Percentiles rank a stretch among this genome's conserved stretches.
phyloP scores from a whole-genome alignment of 2,888 invertebrate genomes.

The Idaea straminata region DNA sequence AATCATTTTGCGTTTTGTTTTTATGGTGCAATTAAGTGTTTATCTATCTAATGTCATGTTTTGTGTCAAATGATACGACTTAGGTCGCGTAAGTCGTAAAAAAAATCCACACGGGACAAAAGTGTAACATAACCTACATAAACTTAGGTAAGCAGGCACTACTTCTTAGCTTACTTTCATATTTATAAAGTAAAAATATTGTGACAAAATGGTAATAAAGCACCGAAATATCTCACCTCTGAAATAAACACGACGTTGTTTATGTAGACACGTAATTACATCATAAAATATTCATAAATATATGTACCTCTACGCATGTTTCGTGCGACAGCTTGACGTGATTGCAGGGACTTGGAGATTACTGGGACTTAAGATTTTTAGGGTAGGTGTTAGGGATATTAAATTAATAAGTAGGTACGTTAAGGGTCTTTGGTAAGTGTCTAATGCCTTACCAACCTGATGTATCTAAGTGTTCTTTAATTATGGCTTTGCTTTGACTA shows the following conservation, averaged over 20 bases:
- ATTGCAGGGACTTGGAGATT: neutral
- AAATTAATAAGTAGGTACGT: no score
- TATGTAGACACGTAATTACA: constrained; percentile 36
- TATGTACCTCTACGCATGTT: constrained; percentile 19
- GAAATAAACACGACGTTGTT: constrained; percentile 28
- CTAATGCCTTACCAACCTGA: no score
- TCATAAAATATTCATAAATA: constrained; percentile 55
- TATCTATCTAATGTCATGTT: neutral
- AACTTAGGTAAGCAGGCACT: neutral
- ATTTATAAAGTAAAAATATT: constrained; percentile 10
- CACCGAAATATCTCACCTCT: constrained; percentile 23
- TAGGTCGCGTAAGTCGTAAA: neutral
- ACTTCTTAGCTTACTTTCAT: neutral
- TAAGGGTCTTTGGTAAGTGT: no score
- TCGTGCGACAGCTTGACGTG: neutral
- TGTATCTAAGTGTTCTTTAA: no score
- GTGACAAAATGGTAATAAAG: constrained; percentile 15
- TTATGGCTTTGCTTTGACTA: no score
- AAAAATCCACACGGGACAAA: neutral
- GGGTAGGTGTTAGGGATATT: neutral
- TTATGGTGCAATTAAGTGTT: no score
- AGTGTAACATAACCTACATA: neutral
- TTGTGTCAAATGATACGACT: neutral
- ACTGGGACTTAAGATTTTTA: neutral
- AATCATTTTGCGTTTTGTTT: no score